Evolutionary conservation across 1,140 invertebrate species (phyloP), one percentile per base, ranked within the genome.

Genomic region (Drosophila hydei): DNA sequence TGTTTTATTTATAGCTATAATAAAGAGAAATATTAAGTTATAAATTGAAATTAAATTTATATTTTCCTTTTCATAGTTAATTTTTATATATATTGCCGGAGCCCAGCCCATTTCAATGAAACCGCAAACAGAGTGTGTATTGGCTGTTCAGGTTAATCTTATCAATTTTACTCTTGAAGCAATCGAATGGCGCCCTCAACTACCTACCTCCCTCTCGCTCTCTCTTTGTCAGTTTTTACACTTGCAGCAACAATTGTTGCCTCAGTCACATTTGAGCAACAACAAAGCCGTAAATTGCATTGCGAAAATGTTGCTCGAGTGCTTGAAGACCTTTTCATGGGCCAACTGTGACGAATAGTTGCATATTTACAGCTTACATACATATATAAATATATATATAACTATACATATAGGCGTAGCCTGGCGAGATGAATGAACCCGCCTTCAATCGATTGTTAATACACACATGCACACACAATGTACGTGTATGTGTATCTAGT

Each of bases 231-330:
- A 2, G 3, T 7, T 16, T 14, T 40, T 19, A 27, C 50, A 43
- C 25, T 48, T 51, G 25, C 47, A 51, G 16, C 50, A 21, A 16
- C 36, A 42, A 40, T 56, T 27, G 54, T 23, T 3, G 23, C 9
- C 58, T 75, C 67, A 68, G 75, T 63, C 72, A 45, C 81, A 87
- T 84, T 71, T 87, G 80, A 74, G 73, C 77, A 68, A 87, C 77
- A 78, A 71, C 70, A 81, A 77, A 64, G 55, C 55, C 55, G 74
- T 71, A 79, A 84, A 83, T 85, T 79, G 72, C 55, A 79, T 33
- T 62, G 62, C 62, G 51, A 51, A 59, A 61, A 27, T 61, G 64
- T 48, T 61, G 67, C 33, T 59, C 30, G 6, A 48, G 63, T 50
- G 43, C 42, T 42, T 14, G 72, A 19, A 51, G 43, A 63, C 61